Evolutionary conservation across 35 echinoderm and acorn worm genomes (phyloP), one percentile per base, ranked within the genome.

Genomic region (Lytechinus pictus): DNA sequence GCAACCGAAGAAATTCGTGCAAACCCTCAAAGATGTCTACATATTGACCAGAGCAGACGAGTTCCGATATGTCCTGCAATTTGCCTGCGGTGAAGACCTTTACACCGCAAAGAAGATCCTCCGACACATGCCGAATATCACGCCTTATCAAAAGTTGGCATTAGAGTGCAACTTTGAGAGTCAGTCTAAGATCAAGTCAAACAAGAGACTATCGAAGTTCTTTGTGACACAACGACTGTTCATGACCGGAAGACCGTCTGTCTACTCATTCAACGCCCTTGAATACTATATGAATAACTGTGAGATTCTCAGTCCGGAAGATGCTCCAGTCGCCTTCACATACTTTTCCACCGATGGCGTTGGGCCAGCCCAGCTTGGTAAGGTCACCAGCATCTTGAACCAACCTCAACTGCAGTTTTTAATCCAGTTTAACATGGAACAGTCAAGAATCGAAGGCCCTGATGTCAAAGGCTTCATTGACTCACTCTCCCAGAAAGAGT

Each of bases 131-230:
- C 54, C 92, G 11, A 93, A 93, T 19, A 93, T 93, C 9, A 53
- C 92, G 9, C 92, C 92, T 27, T 93, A 93, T 54, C 92, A 93
- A 57, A 93, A 93, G 92, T 55, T 93, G 24, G 52, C 92, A 27
- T 10, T 93, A 11, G 92, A 93, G n/a, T 93, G 92, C 54, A 93
- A 93, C 54, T 93, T 93, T 57, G 92, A 93, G 55, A 93, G 92
- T 54, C 92, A 93, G 24, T 93, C 92, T 16, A 57, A 93, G 54
- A 57, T 27, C 28, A 93, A 93, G 92, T 93, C 54, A 13, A 93
- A 57, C 52, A 93, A 93, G 54, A 54, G 53, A 57, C 52, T 93
- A 11, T 93, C 92, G 54, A 93, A 93, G 54, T 93, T 93, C 55
- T 93, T 93, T 44, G n/a, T 28, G 92, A 93, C 14, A n/a, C 52